These are phyloP conservation scores for Ibidorhyncha struthersii DNA, from an alignment of 2,113 vertebrate species.

Conservation along the genomic window DNA sequence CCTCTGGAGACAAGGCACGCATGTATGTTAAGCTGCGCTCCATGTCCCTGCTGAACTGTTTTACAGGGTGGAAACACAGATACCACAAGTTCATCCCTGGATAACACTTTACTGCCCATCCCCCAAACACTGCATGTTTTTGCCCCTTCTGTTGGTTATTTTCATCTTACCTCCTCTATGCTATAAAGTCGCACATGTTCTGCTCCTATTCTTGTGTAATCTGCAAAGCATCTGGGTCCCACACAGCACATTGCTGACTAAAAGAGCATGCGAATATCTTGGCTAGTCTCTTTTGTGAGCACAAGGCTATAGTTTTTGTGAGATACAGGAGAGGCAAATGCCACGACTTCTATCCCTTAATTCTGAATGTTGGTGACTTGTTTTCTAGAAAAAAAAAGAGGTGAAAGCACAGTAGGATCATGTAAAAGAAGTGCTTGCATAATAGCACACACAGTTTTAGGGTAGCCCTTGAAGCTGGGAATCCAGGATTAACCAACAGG, in stretches of 20 bases:
- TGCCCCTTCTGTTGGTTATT: not conserved
- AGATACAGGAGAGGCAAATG: not conserved
- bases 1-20: not conserved
- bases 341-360: not conserved
- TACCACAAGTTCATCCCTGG: not conserved
- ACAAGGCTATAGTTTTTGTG: not conserved
- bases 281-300: not conserved
- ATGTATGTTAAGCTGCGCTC: not conserved
- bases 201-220: not conserved
- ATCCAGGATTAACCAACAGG: not conserved
- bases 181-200: not conserved
- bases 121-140: not conserved
- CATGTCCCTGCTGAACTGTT: not conserved
- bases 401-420: not conserved
- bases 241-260: not conserved
- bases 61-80: not conserved
- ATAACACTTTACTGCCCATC: not conserved
- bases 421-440: not conserved
- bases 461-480: not conserved
- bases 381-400: not conserved
- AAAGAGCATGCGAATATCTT: not conserved
- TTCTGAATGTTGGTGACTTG: not conserved
- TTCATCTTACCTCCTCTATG: not conserved
- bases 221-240: constrained; percentile 14
- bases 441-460: not conserved